Conservation (phyloP, 2,888 invertebrate genomes). For the Melieria crassipennis region DNA sequence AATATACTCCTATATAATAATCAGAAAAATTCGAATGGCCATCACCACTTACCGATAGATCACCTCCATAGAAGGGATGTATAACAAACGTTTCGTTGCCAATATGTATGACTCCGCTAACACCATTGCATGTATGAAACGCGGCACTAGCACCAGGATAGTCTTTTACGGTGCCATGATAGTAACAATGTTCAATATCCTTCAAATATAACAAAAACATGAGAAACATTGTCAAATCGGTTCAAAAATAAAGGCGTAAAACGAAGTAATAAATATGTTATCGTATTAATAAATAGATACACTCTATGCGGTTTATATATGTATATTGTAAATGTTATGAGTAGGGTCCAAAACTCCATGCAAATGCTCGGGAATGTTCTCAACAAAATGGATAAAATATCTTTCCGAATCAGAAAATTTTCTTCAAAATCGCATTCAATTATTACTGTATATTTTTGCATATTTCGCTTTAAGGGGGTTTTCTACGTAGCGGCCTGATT, state of each 20-base stretch:
- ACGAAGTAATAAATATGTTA: background rate
- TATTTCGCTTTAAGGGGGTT: too few relatives aligned
- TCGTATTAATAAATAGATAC: too few relatives aligned
- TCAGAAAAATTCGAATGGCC: conserved; percentile 10
- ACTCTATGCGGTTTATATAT: too few relatives aligned
- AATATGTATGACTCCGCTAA: conserved; percentile 96
- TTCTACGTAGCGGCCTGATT: too few relatives aligned
- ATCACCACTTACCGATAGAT: conserved; percentile 85
- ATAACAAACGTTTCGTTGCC: conserved; percentile 98
- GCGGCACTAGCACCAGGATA: conserved; percentile 96
- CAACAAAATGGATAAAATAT: too few relatives aligned
- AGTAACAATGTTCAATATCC: conserved; percentile 99
- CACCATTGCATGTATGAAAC: conserved; percentile 97
- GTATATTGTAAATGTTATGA: too few relatives aligned
- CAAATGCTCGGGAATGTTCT: too few relatives aligned
- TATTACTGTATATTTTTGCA: too few relatives aligned
- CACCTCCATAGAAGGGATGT: conserved; percentile 96
- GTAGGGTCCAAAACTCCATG: too few relatives aligned
- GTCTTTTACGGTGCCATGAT: conserved; percentile 97
- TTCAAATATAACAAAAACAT: conserved; percentile 61
- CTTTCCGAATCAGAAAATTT: too few relatives aligned
- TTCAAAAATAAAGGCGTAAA: background rate
- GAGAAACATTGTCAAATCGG: background rate
- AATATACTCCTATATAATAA: too few relatives aligned
- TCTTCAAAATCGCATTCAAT: too few relatives aligned